Evolutionary conservation across 2,797 vertebrate species (phyloP), one percentile per base, ranked within the genome.

Genomic region (Neosilurus mollespiculum): DNA sequence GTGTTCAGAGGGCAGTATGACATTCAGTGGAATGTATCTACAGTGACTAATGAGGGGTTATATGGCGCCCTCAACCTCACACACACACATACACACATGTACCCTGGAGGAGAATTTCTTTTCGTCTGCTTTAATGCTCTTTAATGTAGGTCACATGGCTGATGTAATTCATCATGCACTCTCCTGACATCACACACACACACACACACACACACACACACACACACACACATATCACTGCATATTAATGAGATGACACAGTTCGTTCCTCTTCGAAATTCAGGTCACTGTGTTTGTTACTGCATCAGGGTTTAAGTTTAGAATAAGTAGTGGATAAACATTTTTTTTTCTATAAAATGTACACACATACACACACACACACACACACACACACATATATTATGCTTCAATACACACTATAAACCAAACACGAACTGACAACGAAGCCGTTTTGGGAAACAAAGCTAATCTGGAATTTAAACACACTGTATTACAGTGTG

Each of bases 111-210:
- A 84, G 73, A 62, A 81, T 85, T 86, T 78, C 84, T 88, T 87
- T 87, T 85, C 88, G 82, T 59, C 80, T 4, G 81, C 79, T 59
- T 79, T 70, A 80, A 67, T 56, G 24, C 14, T 67, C 9, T 22
- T 95, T 95, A 94, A 96, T 96, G 93, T 95, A 95, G 94, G 95
- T 95, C 95, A 96, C 94, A 93, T 92, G 92, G 26, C 56, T 61
- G 93, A 94, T 94, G 94, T 94, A 94, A 96, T 96, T 95, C 95
- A 96, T 96, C 96, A 96, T 93, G 93, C 92, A 93, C 83, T 73
- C 91, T 89, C 93, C 94, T 93, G 89, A 92, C 94, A 93, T 94
- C 94, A 94, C 93, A 91, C 91, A 76, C 53, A 59, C 26, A 37
- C 54, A 76, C 94, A 94, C 93, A 92, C 91, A 91, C 95, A 94